Evolutionary conservation across 2,797 vertebrate species (phyloP).

Genomic region (Mormyrus hasselquistii): DNA sequence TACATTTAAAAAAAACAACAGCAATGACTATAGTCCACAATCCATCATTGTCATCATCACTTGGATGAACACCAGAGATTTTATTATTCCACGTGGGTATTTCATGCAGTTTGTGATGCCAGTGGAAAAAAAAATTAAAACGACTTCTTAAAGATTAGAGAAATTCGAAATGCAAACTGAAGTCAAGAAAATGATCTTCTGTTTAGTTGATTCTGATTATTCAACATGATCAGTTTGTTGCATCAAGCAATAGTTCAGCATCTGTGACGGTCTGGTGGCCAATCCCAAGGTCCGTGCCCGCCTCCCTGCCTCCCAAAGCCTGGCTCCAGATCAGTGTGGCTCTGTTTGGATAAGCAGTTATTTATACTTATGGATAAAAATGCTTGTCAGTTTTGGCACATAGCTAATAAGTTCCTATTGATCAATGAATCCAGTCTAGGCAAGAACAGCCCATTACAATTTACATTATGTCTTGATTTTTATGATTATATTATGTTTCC

Average conservation of each 20-base stretch:
- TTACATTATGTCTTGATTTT: neutral
- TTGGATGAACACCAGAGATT: neutral
- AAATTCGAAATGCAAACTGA: neutral
- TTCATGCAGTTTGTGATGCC: neutral
- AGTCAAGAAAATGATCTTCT: neutral
- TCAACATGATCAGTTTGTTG: neutral
- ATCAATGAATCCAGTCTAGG: neutral
- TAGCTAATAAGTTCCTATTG: neutral
- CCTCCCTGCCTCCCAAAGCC: neutral
- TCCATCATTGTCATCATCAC: conserved; percentile 2
- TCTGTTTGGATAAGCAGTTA: conserved; percentile 1
- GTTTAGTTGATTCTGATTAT: neutral
- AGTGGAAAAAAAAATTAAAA: neutral
- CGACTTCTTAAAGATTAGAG: neutral
- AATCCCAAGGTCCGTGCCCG: neutral
- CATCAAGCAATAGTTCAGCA: neutral
- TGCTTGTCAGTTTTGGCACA: neutral
- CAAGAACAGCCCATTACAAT: neutral
- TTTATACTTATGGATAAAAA: conserved; percentile 5
- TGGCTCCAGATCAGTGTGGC: neutral
- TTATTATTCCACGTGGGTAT: neutral
- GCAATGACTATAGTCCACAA: neutral
- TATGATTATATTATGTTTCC: neutral
- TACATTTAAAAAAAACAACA: neutral
- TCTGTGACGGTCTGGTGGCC: neutral